Evolutionary conservation across 2,113 vertebrate species (phyloP), one percentile per base, ranked within the genome.

Genomic region (Lepisosteus oculatus): DNA sequence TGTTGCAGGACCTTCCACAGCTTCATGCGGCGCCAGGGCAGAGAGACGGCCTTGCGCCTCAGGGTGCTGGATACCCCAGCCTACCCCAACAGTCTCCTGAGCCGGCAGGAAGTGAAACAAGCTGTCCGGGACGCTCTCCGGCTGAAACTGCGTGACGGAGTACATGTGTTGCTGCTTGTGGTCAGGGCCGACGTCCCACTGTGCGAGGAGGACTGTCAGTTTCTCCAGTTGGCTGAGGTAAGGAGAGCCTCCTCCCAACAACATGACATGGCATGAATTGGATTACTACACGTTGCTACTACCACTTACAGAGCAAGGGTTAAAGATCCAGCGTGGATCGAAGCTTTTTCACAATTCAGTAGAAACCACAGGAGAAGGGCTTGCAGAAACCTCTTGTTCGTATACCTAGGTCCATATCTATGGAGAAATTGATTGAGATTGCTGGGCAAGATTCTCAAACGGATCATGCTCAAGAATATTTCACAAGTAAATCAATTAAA

Each of bases 1-100:
- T 84, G 89, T 2, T 57, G 67, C 42, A 89, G 87, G 14, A 76
- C 75, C 3, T 85, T 93, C 43, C 75, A 0, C 0, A 64, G 68
- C 1, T 87, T 89, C 55, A 65, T 85, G 12, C 82, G 89, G 4
- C 82, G 85, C 29, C 85, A 77, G 0, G 92, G 93, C 14, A 55
- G 17, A 3, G 91, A 93, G 73, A 12, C 86, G 0, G 72, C 83
- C 7, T 79, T 96, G 15, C 54, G 71, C 0, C 14, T 95, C 6
- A 83, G 4, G 4, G 90, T 95, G 0, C 3, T 95, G 2, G 95
- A 96, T 85, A 95, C 92, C 1, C 94, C 92, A 0, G 76, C 77
- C 55, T 89, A 79, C 65, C 87, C 91, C 1, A 89, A 91, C 76
- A 88, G 76, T 15, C 65, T 3, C 7, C 74, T 91, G 75, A 88